These are phyloP conservation scores for Drosophila sproati DNA, from an alignment of 1,140 invertebrate species.

Conservation along the genomic window DNA sequence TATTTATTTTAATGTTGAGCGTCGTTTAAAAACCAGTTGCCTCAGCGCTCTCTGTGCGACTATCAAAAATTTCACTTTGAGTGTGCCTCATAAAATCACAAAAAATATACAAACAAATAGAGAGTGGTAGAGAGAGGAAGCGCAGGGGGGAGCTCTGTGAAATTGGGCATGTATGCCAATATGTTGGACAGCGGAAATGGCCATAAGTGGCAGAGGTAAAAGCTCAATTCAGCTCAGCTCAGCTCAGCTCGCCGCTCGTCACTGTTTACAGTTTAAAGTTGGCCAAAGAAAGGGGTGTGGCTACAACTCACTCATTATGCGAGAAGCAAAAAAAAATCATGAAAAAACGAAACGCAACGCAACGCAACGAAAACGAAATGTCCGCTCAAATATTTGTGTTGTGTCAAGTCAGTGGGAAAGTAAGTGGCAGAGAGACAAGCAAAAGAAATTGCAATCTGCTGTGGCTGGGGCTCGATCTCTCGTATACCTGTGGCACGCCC, in stretches of 20 bases:
- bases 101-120: background rate
- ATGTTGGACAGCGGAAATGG: conserved; percentile 76
- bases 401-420: conserved; percentile 67
- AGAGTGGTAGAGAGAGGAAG: background rate
- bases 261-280: conserved; percentile 11
- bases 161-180: conserved; percentile 77
- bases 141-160: conserved; percentile 23
- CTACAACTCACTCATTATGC: conserved; percentile 50
- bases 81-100: conserved; percentile 32
- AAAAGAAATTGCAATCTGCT: conserved; percentile 72
- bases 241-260: background rate
- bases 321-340: conserved; percentile 22
- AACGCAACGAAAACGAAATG: conserved; percentile 70
- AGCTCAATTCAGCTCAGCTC: conserved; percentile 1
- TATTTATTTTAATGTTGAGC: conserved; percentile 40
- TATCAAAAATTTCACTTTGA: conserved; percentile 46
- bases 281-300: conserved; percentile 52
- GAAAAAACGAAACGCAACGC: conserved; percentile 47
- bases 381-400: conserved; percentile 57
- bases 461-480: conserved; percentile 34
- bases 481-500: conserved; percentile 60
- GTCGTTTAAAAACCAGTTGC: conserved; percentile 60
- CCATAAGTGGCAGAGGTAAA: conserved; percentile 54
- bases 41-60: background rate
- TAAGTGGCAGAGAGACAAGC: conserved; percentile 60